Percentiles rank a stretch among this genome's conserved stretches.
Conservation (phyloP, 53 echinoderm and acorn worm genomes). For the Actinopyga echinites region DNA sequence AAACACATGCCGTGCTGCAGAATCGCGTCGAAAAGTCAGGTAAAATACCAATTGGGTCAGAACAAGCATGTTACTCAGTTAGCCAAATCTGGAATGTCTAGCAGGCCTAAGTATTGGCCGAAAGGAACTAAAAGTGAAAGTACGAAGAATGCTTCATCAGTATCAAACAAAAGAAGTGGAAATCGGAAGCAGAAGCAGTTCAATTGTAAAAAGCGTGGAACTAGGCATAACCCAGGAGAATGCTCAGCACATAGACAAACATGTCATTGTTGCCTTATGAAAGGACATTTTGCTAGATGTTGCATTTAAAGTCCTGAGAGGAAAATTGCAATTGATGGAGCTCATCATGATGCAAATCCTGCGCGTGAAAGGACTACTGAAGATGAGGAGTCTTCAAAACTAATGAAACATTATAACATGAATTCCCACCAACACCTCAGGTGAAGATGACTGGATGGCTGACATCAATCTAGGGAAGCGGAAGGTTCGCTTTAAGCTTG, state of each 20-base stretch:
- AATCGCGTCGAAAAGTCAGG: conserved; percentile 13
- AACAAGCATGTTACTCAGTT: not conserved
- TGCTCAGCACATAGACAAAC: not conserved
- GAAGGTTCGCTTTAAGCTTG: not conserved
- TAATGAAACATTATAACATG: not conserved
- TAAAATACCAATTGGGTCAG: not conserved
- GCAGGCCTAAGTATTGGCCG: not conserved
- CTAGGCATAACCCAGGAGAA: not conserved
- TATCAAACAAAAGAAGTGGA: not conserved
- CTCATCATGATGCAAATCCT: not conserved
- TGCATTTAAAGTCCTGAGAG: not conserved
- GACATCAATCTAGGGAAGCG: not conserved
- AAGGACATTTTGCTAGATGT: too few relatives aligned
- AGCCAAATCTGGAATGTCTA: not conserved
- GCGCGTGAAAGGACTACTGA: not conserved
- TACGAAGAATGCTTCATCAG: not conserved
- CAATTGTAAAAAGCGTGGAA: not conserved
- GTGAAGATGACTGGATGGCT: not conserved
- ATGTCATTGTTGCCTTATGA: not conserved
- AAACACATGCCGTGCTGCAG: conserved; percentile 17
- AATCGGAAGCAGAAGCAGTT: conserved; percentile 4
- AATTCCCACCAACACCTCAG: not conserved
- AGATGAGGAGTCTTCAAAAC: not conserved
- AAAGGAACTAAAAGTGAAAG: not conserved
- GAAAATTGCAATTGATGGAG: not conserved